Base-by-base conservation (phyloP, 2,888 invertebrate genomes). In the Prionchulus punctatus region DNA sequence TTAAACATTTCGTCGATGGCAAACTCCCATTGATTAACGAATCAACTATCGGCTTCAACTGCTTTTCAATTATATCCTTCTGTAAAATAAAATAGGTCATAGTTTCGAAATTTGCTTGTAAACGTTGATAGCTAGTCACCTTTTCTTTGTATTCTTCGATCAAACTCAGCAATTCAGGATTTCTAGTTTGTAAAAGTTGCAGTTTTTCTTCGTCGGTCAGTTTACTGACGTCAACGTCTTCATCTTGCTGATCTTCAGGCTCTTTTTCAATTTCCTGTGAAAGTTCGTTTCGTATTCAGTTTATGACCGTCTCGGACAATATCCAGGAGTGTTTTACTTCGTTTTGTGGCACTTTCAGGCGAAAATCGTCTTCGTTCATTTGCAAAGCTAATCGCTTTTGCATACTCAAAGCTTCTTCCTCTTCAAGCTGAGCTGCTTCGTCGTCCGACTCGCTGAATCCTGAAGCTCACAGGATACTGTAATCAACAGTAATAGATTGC, bases 331-430 rank as follows among this genome's bases (percentile, higher is more conserved):
- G n/a, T n/a, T n/a, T n/a, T n/a, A n/a, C 36, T 36, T 36, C 18
- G 36, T 18, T 18, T 36, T 7, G 7, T 7, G 47, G 47, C 7
- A 47, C 7, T 4, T 12, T 23, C 12, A 70, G 60, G 25, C 65
- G 67, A 62, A 71, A 70, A 59, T 73, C 73, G 30, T 66, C 64
- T 25, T 71, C 70, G 54, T 68, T 67, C 30, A 72, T 59, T 55
- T 70, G 65, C 43, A 67, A 67, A 15, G 66, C 66, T 62, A 71
- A 63, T 53, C 65, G 63, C 57, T 64, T 65, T 62, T 72, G 72
- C 49, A 72, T 58, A n/a, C 62, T 62, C 7, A 65, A 58, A 2
- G 72, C 72, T 61, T 73, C 73, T 56, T 67, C 62, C 58, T 72
- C 72, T 58, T 73, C 72, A 55, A 72, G 58, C 21, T 62, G 63